Evolutionary conservation across 2,888 invertebrate species (phyloP).

Genomic region (Melieria omissa): DNA sequence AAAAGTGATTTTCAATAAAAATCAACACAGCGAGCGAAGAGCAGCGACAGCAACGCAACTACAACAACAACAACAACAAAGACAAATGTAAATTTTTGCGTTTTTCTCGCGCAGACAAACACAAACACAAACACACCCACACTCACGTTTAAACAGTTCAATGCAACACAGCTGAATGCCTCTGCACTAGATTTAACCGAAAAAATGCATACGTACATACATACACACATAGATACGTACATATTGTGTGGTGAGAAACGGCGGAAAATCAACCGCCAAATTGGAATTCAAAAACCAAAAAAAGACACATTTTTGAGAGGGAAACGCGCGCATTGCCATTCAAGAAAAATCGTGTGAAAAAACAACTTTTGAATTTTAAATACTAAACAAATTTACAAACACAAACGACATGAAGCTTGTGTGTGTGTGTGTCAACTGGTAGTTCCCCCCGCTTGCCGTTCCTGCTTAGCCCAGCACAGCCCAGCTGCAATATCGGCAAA

Average conservation of each 20-base stretch:
- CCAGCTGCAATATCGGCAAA: conserved; percentile 17
- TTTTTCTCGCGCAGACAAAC: background rate
- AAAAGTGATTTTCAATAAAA: conserved; percentile 43
- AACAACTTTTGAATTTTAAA: conserved; percentile 20
- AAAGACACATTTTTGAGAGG: conserved; percentile 29
- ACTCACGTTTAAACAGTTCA: background rate
- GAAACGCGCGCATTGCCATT: background rate
- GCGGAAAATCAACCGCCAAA: conserved; percentile 54
- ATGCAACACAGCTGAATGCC: no score
- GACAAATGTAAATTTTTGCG: conserved; percentile 44
- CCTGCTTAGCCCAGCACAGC: background rate
- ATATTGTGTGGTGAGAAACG: conserved; percentile 8
- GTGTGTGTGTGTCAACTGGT: background rate
- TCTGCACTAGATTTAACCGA: no score
- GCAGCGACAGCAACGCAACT: conserved; percentile 15
- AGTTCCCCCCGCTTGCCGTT: conserved; percentile 3
- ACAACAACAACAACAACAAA: conserved; percentile 28
- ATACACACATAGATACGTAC: background rate
- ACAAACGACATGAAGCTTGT: background rate
- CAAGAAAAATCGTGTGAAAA: conserved; percentile 23
- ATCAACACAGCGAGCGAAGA: conserved; percentile 16
- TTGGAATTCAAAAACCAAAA: conserved; percentile 55
- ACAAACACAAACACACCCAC: background rate
- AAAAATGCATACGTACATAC: conserved; percentile 9
- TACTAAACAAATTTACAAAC: conserved; percentile 1